These are phyloP conservation scores for Myotis pilosus DNA, from an alignment of 2,797 vertebrate genomes.

Conservation along the genomic window DNA sequence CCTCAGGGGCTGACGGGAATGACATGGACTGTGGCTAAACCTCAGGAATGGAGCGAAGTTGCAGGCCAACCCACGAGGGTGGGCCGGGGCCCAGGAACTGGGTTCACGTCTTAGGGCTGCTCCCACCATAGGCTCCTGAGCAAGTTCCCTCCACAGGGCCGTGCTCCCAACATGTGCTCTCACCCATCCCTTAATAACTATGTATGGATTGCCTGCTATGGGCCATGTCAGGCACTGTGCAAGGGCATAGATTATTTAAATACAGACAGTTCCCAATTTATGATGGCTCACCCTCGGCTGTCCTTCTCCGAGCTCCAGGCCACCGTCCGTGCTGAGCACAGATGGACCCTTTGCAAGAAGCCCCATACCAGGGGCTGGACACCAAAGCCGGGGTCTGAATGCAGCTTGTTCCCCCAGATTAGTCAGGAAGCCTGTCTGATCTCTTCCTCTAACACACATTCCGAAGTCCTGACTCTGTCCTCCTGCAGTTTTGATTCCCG, in stretches of 20 bases:
- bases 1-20: not conserved
- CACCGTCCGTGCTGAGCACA: too few species aligned
- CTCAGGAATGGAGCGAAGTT: not conserved
- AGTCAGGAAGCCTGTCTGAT: not conserved
- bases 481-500: not conserved
- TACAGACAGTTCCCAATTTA: not conserved
- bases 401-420: not conserved
- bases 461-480: not conserved
- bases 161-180: not conserved
- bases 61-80: not conserved
- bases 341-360: not conserved
- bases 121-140: not conserved
- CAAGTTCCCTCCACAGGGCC: not conserved
- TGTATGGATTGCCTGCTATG: not conserved
- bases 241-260: too few species aligned
- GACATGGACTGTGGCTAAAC: not conserved
- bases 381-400: not conserved
- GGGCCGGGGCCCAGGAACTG: not conserved
- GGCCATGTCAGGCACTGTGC: not conserved
- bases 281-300: not conserved
- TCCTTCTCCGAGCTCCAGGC: not conserved
- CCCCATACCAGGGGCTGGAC: not conserved
- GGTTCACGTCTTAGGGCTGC: not conserved
- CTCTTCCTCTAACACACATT: slow-evolving; percentile 3
- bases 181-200: not conserved